Evolutionary conservation across 2,797 vertebrate genomes (phyloP).

Genomic region (Enteromius anoplus): DNA sequence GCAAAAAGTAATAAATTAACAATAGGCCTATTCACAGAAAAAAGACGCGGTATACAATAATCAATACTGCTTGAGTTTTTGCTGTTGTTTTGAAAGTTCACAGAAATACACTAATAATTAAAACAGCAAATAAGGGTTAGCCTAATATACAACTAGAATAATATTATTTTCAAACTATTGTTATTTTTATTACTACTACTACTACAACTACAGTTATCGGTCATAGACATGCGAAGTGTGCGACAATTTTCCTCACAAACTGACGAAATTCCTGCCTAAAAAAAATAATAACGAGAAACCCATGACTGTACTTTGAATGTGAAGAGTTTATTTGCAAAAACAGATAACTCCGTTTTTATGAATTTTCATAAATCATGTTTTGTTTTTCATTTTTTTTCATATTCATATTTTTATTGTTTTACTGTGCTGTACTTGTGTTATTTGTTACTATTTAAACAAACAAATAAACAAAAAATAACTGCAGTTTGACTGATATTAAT

Average conservation of each 20-base stretch:
- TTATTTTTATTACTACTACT: background rate
- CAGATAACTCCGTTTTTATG: background rate
- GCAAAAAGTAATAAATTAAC: background rate
- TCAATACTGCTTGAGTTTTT: background rate
- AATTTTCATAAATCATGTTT: background rate
- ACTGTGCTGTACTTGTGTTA: background rate
- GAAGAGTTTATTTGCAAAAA: background rate
- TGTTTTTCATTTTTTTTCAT: background rate
- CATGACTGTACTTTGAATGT: background rate
- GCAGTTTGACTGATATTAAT: background rate
- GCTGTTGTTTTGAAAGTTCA: background rate
- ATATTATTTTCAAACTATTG: background rate
- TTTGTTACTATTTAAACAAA: background rate
- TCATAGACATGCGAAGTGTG: background rate
- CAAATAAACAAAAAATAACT: background rate
- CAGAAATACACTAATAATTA: background rate
- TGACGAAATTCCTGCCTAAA: constrained; percentile 41
- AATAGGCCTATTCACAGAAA: background rate
- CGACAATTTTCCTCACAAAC: constrained; percentile 43
- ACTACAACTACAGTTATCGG: background rate
- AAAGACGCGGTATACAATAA: background rate
- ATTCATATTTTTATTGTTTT: background rate
- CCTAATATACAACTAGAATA: background rate
- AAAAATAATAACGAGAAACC: background rate
- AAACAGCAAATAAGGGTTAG: background rate